Base-by-base conservation (phyloP, 2,888 invertebrate species). In the Nephrotoma appendiculata region DNA sequence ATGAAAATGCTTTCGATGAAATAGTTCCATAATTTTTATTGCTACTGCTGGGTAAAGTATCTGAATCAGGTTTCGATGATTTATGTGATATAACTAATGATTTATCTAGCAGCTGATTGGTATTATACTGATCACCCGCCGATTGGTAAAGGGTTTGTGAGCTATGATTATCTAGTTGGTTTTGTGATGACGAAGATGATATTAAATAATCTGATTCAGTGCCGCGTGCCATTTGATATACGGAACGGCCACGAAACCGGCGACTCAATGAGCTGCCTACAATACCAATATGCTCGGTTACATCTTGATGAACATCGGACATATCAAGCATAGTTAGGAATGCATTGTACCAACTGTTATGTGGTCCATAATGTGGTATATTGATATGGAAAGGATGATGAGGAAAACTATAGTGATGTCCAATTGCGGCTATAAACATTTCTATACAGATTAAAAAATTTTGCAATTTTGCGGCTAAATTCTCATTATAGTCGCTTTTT, bases 381-480 rank as follows among this genome's bases (percentile, higher is more conserved):
- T 95, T 92, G 19, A 91, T 91, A 89, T 96, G 94, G 90, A 95
- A 99, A 71, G 97, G 97, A 90, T 96, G 95, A 91, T 98, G 97
- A n/a, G 98, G 97, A 91, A 99, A 99, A 89, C 98, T 97, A 92
- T 96, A 98, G 91, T 98, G 97, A 91, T 99, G 98, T 0, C 98
- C 98, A 41, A 98, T 94, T 1, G 98, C 98, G 41, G 98, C 98
- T 89, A 98, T 91, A 91, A 98, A 98, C 99, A 99, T 99, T 93
- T 99, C 99, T 90, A 99, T 97, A 91, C 99, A 99, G 89, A 99
- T 98, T 87, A 98, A 92, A 92, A 99, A 98, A 92, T 99, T 97
- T 94, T 97, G 97, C 88, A 98, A 91, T 90, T 96, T 95, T 86
- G 96, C 95, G 87, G 98, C 96, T 89, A 97, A 94, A 89, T 95